Evolutionary conservation across 2,888 invertebrate genomes (phyloP), one percentile per base, ranked within the genome.

Genomic region (Amaurobius ferox): DNA sequence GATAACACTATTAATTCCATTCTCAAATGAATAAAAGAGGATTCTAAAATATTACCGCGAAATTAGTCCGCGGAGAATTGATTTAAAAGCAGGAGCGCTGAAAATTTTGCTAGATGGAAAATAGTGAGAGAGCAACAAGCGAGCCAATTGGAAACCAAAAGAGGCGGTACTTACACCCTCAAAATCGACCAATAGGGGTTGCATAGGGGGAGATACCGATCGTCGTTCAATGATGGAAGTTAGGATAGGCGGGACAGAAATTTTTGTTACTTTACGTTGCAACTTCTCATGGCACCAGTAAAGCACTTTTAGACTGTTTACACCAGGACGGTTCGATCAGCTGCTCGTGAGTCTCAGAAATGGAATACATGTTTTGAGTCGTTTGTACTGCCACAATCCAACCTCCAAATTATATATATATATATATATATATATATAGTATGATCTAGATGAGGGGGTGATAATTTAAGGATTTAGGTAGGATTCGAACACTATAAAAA

Each of bases 41-140:
- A 71, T 76, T 81, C n/a, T 76, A 76, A 81, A 81, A 76, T 83
- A 83, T 83, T 64, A 77, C 83, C 71, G 40, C 72, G 64, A 77
- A 83, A 83, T 83, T 77, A 83, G 77, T 62, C 83, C 30, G 2
- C 64, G 16, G 77, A 70, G 77, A 77, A 83, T 77, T 66, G 83
- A 83, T 83, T 83, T 72, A 64, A 83, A 71, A 83, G 76, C 62
- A 44, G 48, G 66, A 71, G 64, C 72, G 67, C 39, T 28, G 35
- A 61, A 70, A 48, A 83, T 77, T 77, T 83, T 83, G 64, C 66
- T 39, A 39, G 32, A 19, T 23, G n/a, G 32, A 55, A 61, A 55
- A 76, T 40, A 70, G 11, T n/a, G 68, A 16, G 55, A 35, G 61
- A 72, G 83, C 83, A 83, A 83, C 83, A 77, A 77, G 72, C 77